Conservation (phyloP, 1,140 invertebrate genomes). For the Procambarus virginalis region DNA sequence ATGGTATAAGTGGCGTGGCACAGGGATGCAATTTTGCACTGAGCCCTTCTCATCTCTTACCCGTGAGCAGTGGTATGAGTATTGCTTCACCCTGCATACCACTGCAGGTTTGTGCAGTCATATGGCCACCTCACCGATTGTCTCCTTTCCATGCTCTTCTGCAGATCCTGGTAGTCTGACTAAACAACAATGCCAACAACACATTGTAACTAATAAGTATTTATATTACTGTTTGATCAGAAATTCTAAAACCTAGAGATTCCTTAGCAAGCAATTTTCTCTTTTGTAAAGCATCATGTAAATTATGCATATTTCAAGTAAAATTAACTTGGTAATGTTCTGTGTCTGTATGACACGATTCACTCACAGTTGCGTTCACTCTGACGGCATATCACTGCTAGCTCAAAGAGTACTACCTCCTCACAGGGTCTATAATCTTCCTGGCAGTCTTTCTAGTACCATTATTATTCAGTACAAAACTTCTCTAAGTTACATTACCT, state of each 20-base stretch:
- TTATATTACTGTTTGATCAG: slow-evolving; percentile 68
- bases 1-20: slow-evolving; percentile 5
- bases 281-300: slow-evolving; percentile 67
- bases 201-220: slow-evolving; percentile 67
- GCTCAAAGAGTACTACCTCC: slow-evolving; percentile 6
- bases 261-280: slow-evolving; percentile 65
- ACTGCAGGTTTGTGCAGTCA: slow-evolving; percentile 25
- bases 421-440: background rate
- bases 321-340: slow-evolving; percentile 62
- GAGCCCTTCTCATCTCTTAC: slow-evolving; percentile 20
- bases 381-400: slow-evolving; percentile 45
- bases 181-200: slow-evolving; percentile 67
- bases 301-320: slow-evolving; percentile 66
- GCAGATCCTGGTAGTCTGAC: slow-evolving; percentile 55
- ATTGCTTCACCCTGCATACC: slow-evolving; percentile 14
- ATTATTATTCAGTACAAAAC: background rate
- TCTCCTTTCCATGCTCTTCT: slow-evolving; percentile 52
- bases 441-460: background rate
- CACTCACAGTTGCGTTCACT: slow-evolving; percentile 52
- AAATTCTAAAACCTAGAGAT: slow-evolving; percentile 68
- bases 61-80: slow-evolving; percentile 11
- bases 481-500: background rate
- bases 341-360: slow-evolving; percentile 51
- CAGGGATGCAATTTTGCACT: slow-evolving; percentile 7
- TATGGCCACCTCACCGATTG: slow-evolving; percentile 27